Evolutionary conservation across 2,113 vertebrate genomes (phyloP), one percentile per base, ranked within the genome.

Genomic region (Hyperopisus bebe): DNA sequence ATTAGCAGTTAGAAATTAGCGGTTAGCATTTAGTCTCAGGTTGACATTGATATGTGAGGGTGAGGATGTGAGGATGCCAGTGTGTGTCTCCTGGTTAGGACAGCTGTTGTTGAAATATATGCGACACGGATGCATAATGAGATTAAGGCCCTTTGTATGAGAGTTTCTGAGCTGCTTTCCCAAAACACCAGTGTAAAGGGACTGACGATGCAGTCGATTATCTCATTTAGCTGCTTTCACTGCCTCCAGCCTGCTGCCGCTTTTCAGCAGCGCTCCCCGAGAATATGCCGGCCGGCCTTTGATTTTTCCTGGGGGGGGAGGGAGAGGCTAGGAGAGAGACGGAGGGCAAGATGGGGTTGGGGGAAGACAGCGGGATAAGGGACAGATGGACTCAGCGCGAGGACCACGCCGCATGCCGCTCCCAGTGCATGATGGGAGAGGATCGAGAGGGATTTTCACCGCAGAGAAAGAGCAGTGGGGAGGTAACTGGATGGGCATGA

Each of bases 401-500:
- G 55, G 44, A 21, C 53, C 7, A 17, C 48, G 27, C 85, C 1
- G 27, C 5, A 6, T 89, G 80, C n/a, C 6, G 42, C 50, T 53
- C 48, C 82, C 53, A 84, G 17, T 24, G 89, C 35, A 77, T 48
- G 89, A 50, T 53, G 53, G 48, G 31, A 53, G 10, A 48, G 48
- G 85, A 55, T 80, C 51, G 31, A 13, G 89, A 39, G 62, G n/a
- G 62, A 87, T 88, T 74, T 39, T 87, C 13, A 74, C 58, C 48
- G 13, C 42, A 46, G n/a, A 46, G 47, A 48, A 47, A 70, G 82
- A 84, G 24, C 88, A 89, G 62, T 39, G 35, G 17, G 62, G 84
- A 66, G 44, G 55, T 83, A 90, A 91, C 55, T 35, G 89, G 87
- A 55, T 1, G 2, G 5, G 85, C 55, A 42, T 51, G 82, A 89